Conservation (phyloP, 2,113 vertebrate species). For the Tetraodon nigroviridis region DNA sequence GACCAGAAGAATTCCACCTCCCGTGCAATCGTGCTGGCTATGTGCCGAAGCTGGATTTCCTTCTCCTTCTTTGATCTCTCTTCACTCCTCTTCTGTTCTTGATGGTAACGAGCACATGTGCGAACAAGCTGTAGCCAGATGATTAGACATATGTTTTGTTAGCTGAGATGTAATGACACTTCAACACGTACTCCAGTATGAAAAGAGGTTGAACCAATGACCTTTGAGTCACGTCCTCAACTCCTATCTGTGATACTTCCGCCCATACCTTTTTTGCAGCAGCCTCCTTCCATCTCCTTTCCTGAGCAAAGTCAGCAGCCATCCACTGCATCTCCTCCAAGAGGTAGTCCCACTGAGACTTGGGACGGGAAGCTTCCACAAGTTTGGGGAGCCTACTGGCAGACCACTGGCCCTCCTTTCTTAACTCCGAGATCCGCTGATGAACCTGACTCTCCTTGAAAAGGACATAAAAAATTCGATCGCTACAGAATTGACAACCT, state of each 20-base stretch:
- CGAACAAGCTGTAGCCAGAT: slow-evolving; percentile 79
- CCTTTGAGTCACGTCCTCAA: no score
- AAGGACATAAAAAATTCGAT: slow-evolving; percentile 3
- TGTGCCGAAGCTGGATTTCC: slow-evolving; percentile 80
- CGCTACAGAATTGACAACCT: neutral
- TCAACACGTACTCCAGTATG: no score
- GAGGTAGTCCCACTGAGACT: slow-evolving; percentile 96
- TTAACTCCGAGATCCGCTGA: slow-evolving; percentile 85
- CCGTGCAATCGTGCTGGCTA: slow-evolving; percentile 84
- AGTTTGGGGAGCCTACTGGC: slow-evolving; percentile 88
- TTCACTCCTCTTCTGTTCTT: slow-evolving; percentile 80
- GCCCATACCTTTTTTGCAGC: slow-evolving; percentile 90
- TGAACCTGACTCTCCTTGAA: slow-evolving; percentile 86
- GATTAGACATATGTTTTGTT: neutral
- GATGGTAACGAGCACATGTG: slow-evolving; percentile 85
- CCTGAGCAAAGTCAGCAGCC: slow-evolving; percentile 97
- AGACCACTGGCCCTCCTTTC: slow-evolving; percentile 95
- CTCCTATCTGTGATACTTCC: neutral
- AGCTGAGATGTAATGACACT: neutral
- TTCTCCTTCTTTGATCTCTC: slow-evolving; percentile 80
- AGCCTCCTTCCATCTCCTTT: slow-evolving; percentile 94
- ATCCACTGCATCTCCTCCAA: slow-evolving; percentile 99
- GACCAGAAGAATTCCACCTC: slow-evolving; percentile 92
- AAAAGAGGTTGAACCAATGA: no score
- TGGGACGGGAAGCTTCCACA: slow-evolving; percentile 86